Conservation (phyloP, 2,888 invertebrate genomes). For the Mongoloraphidia duomilia region DNA sequence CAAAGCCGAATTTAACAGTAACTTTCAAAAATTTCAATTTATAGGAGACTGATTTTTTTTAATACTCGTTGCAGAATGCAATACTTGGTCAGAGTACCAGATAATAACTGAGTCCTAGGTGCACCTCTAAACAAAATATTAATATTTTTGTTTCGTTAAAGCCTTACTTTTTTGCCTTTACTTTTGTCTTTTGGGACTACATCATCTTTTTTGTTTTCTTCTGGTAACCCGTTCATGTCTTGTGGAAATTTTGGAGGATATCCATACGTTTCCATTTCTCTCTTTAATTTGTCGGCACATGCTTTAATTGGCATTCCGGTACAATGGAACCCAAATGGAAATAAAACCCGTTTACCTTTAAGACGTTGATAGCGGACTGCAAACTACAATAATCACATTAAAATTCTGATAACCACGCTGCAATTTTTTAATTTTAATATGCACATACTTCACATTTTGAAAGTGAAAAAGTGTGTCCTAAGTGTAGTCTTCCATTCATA, state of each 20-base stretch:
- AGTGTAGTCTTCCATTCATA: slow-evolving; percentile 96
- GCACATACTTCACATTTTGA: slow-evolving; percentile 83
- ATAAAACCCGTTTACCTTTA: slow-evolving; percentile 78
- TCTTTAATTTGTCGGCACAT: slow-evolving; percentile 90
- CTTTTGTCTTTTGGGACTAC: slow-evolving; percentile 65
- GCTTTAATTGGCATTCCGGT: slow-evolving; percentile 99
- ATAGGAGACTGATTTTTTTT: no score
- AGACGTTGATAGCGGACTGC: slow-evolving; percentile 82
- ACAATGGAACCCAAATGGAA: slow-evolving; percentile 97
- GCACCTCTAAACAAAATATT: no score
- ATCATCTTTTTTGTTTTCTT: slow-evolving; percentile 39
- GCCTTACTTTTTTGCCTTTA: slow-evolving; percentile 69
- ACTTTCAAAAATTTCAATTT: no score
- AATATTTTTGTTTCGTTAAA: background rate
- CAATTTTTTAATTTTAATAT: slow-evolving; percentile 1
- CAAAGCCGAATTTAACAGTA: no score
- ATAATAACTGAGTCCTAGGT: no score
- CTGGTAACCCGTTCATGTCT: slow-evolving; percentile 30
- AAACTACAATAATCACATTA: slow-evolving; percentile 44
- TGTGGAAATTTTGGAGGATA: slow-evolving; percentile 84
- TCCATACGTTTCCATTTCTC: slow-evolving; percentile 85
- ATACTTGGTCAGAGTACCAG: no score
- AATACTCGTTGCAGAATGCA: no score
- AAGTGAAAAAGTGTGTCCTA: slow-evolving; percentile 93
- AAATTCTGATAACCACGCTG: background rate